These are phyloP conservation scores for Cerastis leucographa DNA, from an alignment of 2,888 invertebrate species.

Conservation along the genomic window DNA sequence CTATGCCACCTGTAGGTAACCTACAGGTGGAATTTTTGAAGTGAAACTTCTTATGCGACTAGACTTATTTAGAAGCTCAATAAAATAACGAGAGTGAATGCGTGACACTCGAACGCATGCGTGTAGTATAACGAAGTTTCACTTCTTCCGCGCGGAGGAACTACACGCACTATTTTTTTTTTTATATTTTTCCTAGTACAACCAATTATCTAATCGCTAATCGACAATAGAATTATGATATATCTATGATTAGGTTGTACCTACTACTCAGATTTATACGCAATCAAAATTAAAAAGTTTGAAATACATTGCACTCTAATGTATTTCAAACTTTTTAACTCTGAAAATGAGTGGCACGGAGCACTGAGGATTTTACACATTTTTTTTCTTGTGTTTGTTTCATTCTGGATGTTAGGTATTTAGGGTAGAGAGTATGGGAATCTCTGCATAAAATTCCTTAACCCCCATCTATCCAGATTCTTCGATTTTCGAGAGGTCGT, in stretches of 20 bases:
- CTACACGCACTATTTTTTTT: too few relatives aligned
- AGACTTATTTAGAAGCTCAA: too few relatives aligned
- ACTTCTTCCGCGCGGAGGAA: too few relatives aligned
- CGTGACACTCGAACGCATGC: too few relatives aligned
- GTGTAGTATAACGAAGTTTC: too few relatives aligned
- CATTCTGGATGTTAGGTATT: not conserved
- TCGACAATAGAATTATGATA: slow-evolving; percentile 19
- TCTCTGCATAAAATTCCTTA: not conserved
- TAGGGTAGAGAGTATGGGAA: too few relatives aligned
- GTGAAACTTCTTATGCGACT: too few relatives aligned
- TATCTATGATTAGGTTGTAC: not conserved
- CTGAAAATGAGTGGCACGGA: slow-evolving; percentile 12
- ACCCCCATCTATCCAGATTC: not conserved
- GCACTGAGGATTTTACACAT: not conserved
- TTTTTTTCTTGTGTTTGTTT: not conserved
- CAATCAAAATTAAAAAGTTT: slow-evolving; percentile 13
- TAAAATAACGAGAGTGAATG: too few relatives aligned
- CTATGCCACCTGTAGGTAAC: too few relatives aligned
- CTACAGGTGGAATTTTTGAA: too few relatives aligned
- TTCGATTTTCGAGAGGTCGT: not conserved
- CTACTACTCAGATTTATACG: slow-evolving; percentile 32
- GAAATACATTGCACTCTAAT: too few relatives aligned
- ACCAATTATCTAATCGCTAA: slow-evolving; percentile 8
- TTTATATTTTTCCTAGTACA: slow-evolving; percentile 11
- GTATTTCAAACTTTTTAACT: too few relatives aligned